Percentiles rank a stretch among this genome's conserved stretches.
Evolutionary conservation across 2,113 vertebrate genomes (phyloP).

Genomic region (Okapia johnstoni): DNA sequence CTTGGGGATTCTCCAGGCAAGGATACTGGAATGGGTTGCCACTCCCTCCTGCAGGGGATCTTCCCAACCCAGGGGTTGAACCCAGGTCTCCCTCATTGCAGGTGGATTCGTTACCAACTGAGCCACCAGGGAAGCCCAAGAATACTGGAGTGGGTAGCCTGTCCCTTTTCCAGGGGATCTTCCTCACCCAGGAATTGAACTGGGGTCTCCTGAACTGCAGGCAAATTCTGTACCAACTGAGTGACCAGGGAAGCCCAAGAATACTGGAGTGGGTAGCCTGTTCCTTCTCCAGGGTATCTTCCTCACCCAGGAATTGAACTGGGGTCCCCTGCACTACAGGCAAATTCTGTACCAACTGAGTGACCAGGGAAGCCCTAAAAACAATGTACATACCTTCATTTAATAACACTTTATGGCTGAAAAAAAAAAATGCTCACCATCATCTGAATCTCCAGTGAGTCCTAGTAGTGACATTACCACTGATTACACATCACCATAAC

Average conservation of each 20-base stretch:
- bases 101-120: background rate
- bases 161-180: background rate
- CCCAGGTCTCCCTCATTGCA: background rate
- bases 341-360: too few species aligned
- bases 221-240: background rate
- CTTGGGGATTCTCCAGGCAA: background rate
- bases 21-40: background rate
- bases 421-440: background rate
- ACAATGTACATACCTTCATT: background rate
- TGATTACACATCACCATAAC: background rate
- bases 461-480: background rate
- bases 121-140: background rate
- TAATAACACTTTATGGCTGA: background rate
- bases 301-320: too few species aligned
- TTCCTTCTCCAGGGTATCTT: too few species aligned
- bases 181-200: background rate
- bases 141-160: background rate
- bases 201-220: background rate
- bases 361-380: background rate
- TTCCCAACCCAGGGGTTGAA: background rate
- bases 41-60: background rate
- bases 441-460: background rate
- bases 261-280: too few species aligned
- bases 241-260: fast-evolving
- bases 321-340: too few species aligned